Evolutionary conservation across 2,113 vertebrate species (phyloP).

Genomic region (Chionomys nivalis): DNA sequence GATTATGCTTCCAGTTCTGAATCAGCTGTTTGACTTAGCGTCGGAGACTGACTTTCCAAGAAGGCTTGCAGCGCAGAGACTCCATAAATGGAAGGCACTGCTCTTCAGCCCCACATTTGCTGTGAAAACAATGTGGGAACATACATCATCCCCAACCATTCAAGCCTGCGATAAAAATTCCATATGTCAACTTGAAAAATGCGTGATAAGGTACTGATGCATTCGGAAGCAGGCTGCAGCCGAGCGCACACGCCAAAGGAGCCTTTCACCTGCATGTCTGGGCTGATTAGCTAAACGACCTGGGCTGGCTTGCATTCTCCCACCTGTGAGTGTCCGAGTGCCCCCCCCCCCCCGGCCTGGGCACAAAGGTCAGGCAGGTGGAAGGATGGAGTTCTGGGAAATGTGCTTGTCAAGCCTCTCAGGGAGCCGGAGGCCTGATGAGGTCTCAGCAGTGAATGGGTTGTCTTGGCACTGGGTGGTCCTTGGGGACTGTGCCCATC

Average conservation of each 20-base stretch:
- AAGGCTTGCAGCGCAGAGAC: background rate
- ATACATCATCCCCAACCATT: background rate
- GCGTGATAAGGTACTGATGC: fast-evolving
- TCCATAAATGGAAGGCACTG: background rate
- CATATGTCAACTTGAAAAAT: background rate
- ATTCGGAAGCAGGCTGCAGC: fast-evolving
- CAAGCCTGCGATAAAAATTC: background rate
- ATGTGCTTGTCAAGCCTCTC: background rate
- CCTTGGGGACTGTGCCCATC: fast-evolving
- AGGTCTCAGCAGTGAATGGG: fast-evolving
- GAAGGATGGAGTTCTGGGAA: fast-evolving
- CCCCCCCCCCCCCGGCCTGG: no score
- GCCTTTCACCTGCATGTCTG: fast-evolving
- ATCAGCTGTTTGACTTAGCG: no score
- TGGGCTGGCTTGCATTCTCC: no score
- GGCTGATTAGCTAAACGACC: fast-evolving
- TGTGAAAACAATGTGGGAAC: background rate
- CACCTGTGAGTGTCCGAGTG: background rate
- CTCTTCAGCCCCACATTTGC: background rate
- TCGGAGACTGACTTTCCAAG: background rate
- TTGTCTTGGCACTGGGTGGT: background rate
- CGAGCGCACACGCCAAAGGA: fast-evolving
- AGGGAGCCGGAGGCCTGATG: background rate
- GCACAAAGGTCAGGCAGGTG: background rate
- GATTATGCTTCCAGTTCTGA: background rate